Evolutionary conservation across 2,113 vertebrate species (phyloP), one percentile per base, ranked within the genome.

Genomic region (Abramis brama): DNA sequence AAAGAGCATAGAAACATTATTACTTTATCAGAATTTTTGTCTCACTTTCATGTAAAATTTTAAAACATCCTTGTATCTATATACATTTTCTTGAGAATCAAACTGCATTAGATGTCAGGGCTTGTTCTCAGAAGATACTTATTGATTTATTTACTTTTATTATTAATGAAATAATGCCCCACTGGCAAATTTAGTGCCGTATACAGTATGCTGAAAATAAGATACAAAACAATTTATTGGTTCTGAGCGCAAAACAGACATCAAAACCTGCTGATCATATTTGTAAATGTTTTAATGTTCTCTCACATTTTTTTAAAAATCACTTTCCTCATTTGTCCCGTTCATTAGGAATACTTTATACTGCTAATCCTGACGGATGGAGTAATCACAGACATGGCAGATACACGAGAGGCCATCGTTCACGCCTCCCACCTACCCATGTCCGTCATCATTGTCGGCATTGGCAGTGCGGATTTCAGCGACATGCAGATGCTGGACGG

Each of bases 401-500:
- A 99, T 94, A 99, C 98, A 1, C 94, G 98, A 30, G 98, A 99
- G 93, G 98, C 98, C 94, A 99, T 99, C 0, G 98, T 99, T 12
- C 97, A 99, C 0, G 98, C 98, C 87, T 99, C 97, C 5, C 97
- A 98, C 92, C 96, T 99, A 3, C 98, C 98, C 90, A 99, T 99
- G 97, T 99, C 98, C 0, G 97, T 99, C 93, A 99, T 99, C 93
- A 99, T 99, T 23, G 97, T 99, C 0, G 98, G 98, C 0, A 96
- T 99, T 70, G 98, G 98, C 27, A 99, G 97, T 0, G 98, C 98
- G 0, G 98, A 99, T 89, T 99, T 99, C 89, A 98, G 97, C 0
- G 98, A 99, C 94, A 99, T 99, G 98, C 98, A 99, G 95, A 98
- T 99, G 93, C 90, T 99, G 86, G 98, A 99, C 0, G 98, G 98